Evolutionary conservation across 2,797 vertebrate genomes (phyloP).

Genomic region (Netta rufina): DNA sequence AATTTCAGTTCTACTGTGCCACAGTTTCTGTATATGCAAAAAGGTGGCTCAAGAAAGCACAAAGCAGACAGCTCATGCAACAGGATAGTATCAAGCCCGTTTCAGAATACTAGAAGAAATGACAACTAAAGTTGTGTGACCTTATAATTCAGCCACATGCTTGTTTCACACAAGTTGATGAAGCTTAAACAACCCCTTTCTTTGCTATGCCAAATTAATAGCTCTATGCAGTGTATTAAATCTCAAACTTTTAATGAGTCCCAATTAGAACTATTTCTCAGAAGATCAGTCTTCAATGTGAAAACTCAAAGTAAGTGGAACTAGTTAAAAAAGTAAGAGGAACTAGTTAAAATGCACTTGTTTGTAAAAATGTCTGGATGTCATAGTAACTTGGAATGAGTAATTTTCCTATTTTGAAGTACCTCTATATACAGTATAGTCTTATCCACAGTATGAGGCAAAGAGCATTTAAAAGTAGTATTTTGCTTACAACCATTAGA

Average conservation of each 20-base stretch:
- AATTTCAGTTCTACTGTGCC: not conserved
- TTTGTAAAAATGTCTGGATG: not conserved
- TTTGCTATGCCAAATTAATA: not conserved
- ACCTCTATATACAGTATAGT: not conserved
- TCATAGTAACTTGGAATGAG: not conserved
- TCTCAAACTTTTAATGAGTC: not conserved
- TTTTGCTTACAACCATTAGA: not conserved
- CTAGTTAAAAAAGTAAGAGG: not conserved
- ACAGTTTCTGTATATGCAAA: not conserved
- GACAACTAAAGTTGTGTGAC: not conserved
- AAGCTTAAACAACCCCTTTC: not conserved
- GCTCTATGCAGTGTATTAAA: not conserved
- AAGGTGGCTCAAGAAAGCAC: not conserved
- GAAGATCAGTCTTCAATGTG: not conserved
- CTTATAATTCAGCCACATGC: not conserved
- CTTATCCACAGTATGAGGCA: not conserved
- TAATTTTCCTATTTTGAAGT: not conserved
- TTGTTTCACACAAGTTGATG: not conserved
- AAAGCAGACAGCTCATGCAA: not conserved
- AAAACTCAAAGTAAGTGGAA: not conserved
- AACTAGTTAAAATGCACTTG: not conserved
- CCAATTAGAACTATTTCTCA: not conserved
- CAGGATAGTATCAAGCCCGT: not conserved
- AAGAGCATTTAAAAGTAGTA: not conserved
- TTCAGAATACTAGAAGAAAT: not conserved